Evolutionary conservation across 2,888 invertebrate genomes (phyloP), one percentile per base, ranked within the genome.

Genomic region (Leptinotarsa peninsularis): DNA sequence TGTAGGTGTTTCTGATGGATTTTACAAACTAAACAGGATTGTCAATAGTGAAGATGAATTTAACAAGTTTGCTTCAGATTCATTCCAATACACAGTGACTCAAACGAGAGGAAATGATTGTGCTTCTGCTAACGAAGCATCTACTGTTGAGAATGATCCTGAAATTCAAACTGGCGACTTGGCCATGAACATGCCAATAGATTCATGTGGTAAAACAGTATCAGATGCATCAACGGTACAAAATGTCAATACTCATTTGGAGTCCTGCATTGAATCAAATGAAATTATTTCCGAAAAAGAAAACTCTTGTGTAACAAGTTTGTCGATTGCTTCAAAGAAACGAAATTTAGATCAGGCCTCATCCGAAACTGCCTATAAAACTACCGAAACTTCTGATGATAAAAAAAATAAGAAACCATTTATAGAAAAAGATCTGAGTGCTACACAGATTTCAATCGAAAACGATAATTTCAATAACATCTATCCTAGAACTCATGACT

Each of bases 251-350:
- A 50, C 23, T 7, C 43, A 43, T 43, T 43, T 0, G 43, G 43
- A 10, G 10, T 43, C 43, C 10, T 17, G 21, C 4, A 63, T 15
- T 43, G 49, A 18, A n/a, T 18, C 52, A 4, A 63, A 52, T 17
- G 67, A 13, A 33, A n/a, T 23, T 4, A 52, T n/a, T n/a, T 18
- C 43, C n/a, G 52, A 33, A 17, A 67, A 72, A 33, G 43, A 18
- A 21, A 50, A 18, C 17, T 52, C 18, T 21, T 27, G 23, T 43
- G 54, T 33, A 27, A 78, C 76, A 13, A 78, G 78, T 58, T 21
- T 80, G 3, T 80, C 82, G 13, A 76, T 67, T 18, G 80, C 78
- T 7, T 81, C 72, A 49, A 72, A 66, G 13, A 66, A 66, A 33
- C 33, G 66, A 50, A 56, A 72, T 54, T 67, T 72, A 33, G 72